A percentile compares a stretch with the other conserved stretches of the same genome.
These are phyloP conservation scores for Callaeas wilsoni DNA, from an alignment of 2,113 vertebrate genomes.

Conservation along the genomic window DNA sequence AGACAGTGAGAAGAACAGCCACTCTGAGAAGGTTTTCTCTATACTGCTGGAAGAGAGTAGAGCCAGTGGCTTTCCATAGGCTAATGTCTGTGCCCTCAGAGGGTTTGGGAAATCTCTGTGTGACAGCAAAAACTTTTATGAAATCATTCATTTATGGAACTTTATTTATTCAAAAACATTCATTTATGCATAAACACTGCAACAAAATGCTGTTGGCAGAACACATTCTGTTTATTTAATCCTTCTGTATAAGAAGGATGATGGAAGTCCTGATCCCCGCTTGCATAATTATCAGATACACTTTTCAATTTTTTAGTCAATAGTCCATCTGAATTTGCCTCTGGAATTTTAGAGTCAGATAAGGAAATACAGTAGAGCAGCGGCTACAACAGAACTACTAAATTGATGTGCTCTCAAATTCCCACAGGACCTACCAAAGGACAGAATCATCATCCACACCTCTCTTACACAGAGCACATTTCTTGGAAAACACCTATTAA, in stretches of 20 bases:
- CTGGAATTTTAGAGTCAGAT: neutral
- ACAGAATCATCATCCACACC: neutral
- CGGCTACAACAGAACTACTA: neutral
- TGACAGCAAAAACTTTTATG: neutral
- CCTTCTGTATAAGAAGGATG: neutral
- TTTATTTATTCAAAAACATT: neutral
- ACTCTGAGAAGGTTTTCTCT: neutral
- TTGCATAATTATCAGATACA: rapidly evolving
- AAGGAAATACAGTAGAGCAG: neutral
- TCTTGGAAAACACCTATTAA: neutral
- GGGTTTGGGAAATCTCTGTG: neutral
- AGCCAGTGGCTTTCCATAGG: neutral
- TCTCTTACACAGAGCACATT: neutral
- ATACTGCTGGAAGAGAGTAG: neutral
- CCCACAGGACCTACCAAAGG: neutral
- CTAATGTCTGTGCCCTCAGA: neutral
- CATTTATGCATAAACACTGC: neutral
- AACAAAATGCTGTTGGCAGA: neutral
- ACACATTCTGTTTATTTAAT: neutral
- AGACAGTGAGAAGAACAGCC: neutral
- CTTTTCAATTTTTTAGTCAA: neutral
- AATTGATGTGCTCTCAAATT: neutral
- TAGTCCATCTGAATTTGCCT: neutral
- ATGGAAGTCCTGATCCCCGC: neutral
- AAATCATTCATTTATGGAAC: neutral